These are phyloP conservation scores for Scaptodrosophila latifasciaeformis DNA, from an alignment of 2,888 invertebrate genomes.

Conservation along the genomic window DNA sequence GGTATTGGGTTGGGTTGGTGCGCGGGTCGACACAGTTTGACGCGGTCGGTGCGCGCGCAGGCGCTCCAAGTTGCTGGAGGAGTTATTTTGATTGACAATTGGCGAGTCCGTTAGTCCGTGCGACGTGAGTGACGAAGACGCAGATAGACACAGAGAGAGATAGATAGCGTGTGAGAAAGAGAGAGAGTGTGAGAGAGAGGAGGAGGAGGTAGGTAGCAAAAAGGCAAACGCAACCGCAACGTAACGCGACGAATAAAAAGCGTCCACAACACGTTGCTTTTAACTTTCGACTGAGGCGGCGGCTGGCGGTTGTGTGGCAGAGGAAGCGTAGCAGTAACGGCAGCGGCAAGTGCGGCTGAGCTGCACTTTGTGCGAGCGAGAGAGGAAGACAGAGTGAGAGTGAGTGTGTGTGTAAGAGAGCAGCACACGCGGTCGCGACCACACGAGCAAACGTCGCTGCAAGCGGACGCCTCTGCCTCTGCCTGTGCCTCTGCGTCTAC, in stretches of 20 bases:
- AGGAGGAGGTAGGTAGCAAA: conserved; percentile 41
- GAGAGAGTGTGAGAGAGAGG: conserved; percentile 28
- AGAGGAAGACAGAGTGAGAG: conserved; percentile 15
- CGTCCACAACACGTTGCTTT: conserved; percentile 68
- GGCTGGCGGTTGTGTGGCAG: conserved; percentile 61
- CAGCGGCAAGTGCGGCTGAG: conserved; percentile 64
- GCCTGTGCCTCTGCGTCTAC: not conserved
- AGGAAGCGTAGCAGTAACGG: conserved; percentile 53
- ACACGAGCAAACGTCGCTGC: conserved; percentile 30
- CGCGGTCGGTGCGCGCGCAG: conserved; percentile 37
- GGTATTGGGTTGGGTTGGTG: conserved; percentile 5
- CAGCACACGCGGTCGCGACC: too few relatives aligned
- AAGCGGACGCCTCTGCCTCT: not conserved
- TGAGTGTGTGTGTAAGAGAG: conserved; percentile 5
- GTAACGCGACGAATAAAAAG: conserved; percentile 47
- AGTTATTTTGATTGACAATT: not conserved
- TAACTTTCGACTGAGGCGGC: conserved; percentile 68
- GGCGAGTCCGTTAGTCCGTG: too few relatives aligned
- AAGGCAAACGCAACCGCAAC: conserved; percentile 66
- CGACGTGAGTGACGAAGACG: too few relatives aligned
- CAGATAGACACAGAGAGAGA: too few relatives aligned
- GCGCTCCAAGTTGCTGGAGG: conserved; percentile 38
- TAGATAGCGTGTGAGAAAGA: conserved; percentile 8
- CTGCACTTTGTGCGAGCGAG: conserved; percentile 66
- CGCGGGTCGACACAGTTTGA: conserved; percentile 1